Evolutionary conservation across 1,140 invertebrate genomes (phyloP).

Genomic region (Drosophila nasuta): DNA sequence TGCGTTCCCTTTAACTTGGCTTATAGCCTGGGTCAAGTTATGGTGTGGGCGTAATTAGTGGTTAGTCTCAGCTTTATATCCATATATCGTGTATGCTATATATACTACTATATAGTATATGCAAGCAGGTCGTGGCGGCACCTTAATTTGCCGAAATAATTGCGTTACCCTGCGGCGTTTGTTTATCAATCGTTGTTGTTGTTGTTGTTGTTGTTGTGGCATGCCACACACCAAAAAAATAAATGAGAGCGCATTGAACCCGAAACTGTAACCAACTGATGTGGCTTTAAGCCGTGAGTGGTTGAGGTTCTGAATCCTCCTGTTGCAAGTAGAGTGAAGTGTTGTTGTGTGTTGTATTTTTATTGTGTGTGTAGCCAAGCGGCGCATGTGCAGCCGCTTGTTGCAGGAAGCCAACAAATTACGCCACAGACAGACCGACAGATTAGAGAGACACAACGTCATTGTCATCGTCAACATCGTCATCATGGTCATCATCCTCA

Average conservation of each 20-base stretch:
- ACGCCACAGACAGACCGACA: conserved; percentile 33
- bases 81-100: conserved; percentile 7
- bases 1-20: conserved; percentile 49
- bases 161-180: conserved; percentile 30
- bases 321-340: conserved; percentile 21
- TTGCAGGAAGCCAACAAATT: conserved; percentile 82
- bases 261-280: conserved; percentile 59
- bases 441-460: conserved; percentile 1
- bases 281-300: background rate
- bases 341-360: background rate
- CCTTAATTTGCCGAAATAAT: conserved; percentile 63
- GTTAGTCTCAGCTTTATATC: conserved; percentile 22
- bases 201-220: conserved; percentile 28
- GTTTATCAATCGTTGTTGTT: conserved; percentile 70
- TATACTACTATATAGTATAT: background rate
- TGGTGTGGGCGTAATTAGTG: conserved; percentile 67
- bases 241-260: conserved; percentile 70
- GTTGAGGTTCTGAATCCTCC: conserved; percentile 12
- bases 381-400: conserved; percentile 80
- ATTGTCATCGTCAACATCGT: conserved; percentile 3
- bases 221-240: conserved; percentile 35
- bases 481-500: conserved; percentile 28
- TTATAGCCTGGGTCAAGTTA: conserved; percentile 53
- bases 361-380: conserved; percentile 61
- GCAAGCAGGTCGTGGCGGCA: conserved; percentile 52